Base-by-base conservation (phyloP, 2,113 vertebrate genomes). In the Peromyscus californicus region DNA sequence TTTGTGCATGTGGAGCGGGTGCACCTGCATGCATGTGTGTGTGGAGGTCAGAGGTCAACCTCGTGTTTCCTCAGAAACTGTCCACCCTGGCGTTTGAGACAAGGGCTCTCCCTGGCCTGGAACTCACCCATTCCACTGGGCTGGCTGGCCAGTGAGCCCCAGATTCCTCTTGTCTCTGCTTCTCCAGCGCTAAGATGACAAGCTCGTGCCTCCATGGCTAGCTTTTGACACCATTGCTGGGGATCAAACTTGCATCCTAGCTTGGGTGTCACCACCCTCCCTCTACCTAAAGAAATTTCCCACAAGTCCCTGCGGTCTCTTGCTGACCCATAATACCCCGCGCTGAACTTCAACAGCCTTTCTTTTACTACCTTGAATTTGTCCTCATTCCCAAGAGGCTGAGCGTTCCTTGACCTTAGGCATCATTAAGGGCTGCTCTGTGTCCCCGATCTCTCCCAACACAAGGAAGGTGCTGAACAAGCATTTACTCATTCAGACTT, bases 371-470 rank as follows among this genome's bases (percentile, higher is more conserved):
- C 3, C 26, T n/a, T 5, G 65, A 26, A 7, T 54, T 51, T 16
- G 21, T 16, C 63, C 13, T 61, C 1, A 5, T 33, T 42, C 36
- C 12, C n/a, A 5, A 3, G 36, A 31, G 16, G 21, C 65, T 3
- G 1, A 29, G 8, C 9, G 31, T 84, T 33, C 39, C 48, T 17
- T 33, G 39, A 21, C 5, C 39, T 29, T 16, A 13, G 24, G 22
- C 7, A 31, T 8, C 1, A 19, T 6, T 0, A 42, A 19, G 13
- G 8, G 33, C 17, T 5, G 0, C 0, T 4, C 39, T 17, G 3
- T 16, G 1, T 16, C 42, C 21, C 15, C 3, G 0, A 31, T 70
- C 1, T 17, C 61, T 54, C 22, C 48, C 1, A 0, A 7, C 57
- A 3, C 5, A 8, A 11, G n/a, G 24, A 33, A 67, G 26, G 78